Base-by-base conservation (phyloP, 2,113 vertebrate species). In the Heliornis fulica region DNA sequence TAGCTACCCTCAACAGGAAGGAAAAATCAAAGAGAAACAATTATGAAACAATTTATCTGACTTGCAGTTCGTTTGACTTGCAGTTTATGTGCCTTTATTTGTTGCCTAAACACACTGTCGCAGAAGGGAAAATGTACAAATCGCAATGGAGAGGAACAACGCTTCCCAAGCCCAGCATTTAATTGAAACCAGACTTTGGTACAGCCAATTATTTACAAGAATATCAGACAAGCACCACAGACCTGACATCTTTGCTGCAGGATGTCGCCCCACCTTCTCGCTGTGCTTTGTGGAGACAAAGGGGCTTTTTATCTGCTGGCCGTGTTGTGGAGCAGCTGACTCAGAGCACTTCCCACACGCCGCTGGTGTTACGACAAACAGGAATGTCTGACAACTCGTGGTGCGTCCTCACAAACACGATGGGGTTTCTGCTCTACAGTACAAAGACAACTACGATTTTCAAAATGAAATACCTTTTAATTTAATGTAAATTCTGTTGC, bases 211-310 rank as follows among this genome's bases (percentile, higher is more conserved):
- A 60, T 82, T 74, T 69, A 61, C 45, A 70, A 46, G 69, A 81
- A 25, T 57, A 59, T 74, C 50, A 86, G 68, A 64, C 15, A 61
- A 86, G 82, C 16, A 38, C 53, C 38, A 94, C 85, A 63, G 48
- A 93, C 85, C 90, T 94, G 79, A 64, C 83, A 26, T 83, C 66
- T 48, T 87, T 94, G 89, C 83, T 90, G 88, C 34, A 83, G 40
- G 54, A 59, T 45, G 63, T 32, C 32, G 84, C 56, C 29, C 5
- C 61, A 26, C 51, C 15, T 76, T 54, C 59, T 93, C 6, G 1
- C 4, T 0, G 0, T 3, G 2, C 56, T 54, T 95, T 68, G 41
- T 46, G 8, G 38, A 75, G 51, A 21, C 20, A 41, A 75, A 54
- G 5, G 38, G 46, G 51, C 68, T 77, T 82, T 94, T 51, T 40